These are phyloP conservation scores for Schrankia costaestrigalis DNA, from an alignment of 2,888 invertebrate species.

Conservation along the genomic window DNA sequence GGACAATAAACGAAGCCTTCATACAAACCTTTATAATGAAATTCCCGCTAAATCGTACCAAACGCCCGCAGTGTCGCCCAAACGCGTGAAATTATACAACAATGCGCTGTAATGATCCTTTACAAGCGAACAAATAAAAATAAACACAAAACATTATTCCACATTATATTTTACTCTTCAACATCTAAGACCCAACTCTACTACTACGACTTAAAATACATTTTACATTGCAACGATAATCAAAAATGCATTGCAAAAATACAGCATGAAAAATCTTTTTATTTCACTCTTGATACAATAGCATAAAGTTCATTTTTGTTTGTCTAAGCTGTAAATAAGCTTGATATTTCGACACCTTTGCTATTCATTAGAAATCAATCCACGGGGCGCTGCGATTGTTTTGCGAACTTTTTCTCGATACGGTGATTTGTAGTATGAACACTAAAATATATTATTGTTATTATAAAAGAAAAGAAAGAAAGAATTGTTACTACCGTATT, in stretches of 20 bases:
- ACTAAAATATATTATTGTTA: slow-evolving; percentile 56
- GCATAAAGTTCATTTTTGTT: slow-evolving; percentile 7
- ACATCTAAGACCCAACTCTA: slow-evolving; percentile 32
- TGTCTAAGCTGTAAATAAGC: slow-evolving; percentile 5
- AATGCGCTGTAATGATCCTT: slow-evolving; percentile 73
- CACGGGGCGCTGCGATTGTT: slow-evolving; percentile 62
- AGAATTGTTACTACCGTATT: slow-evolving; percentile 48
- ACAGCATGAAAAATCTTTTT: slow-evolving; percentile 11
- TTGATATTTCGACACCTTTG: slow-evolving; percentile 53
- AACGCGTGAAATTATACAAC: slow-evolving; percentile 77
- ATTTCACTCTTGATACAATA: neutral
- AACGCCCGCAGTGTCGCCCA: slow-evolving; percentile 72
- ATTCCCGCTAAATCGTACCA: slow-evolving; percentile 64
- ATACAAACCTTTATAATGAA: slow-evolving; percentile 49
- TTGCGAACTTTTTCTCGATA: slow-evolving; percentile 59
- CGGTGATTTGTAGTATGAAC: slow-evolving; percentile 54
- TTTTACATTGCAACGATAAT: slow-evolving; percentile 2
- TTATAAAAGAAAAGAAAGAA: slow-evolving; percentile 59
- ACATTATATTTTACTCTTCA: slow-evolving; percentile 29
- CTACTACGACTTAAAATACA: neutral
- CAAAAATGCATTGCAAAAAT: slow-evolving; percentile 25
- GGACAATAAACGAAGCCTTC: slow-evolving; percentile 45
- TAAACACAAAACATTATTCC: slow-evolving; percentile 52
- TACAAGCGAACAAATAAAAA: slow-evolving; percentile 68
- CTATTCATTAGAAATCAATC: slow-evolving; percentile 60